Conservation (phyloP, 2,113 vertebrate genomes). For the Aptenodytes forsteri region DNA sequence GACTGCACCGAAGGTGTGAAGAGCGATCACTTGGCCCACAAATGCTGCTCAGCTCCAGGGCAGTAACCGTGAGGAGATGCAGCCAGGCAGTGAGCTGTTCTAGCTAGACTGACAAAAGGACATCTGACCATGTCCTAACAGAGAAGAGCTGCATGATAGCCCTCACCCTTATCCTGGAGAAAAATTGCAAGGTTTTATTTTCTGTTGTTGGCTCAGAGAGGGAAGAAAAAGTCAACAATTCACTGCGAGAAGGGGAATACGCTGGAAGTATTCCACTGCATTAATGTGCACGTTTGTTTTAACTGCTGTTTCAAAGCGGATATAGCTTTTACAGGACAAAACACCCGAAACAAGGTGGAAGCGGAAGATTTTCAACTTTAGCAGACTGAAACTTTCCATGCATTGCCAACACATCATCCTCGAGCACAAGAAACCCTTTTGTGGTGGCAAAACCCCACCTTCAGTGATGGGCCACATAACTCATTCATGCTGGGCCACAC, state of each 20-base stretch:
- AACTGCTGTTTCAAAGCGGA: background rate
- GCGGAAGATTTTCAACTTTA: background rate
- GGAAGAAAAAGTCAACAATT: background rate
- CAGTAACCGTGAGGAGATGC: background rate
- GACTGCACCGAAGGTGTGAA: background rate
- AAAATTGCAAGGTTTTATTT: background rate
- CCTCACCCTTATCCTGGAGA: background rate
- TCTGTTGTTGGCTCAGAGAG: background rate
- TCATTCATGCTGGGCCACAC: background rate
- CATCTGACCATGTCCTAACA: background rate
- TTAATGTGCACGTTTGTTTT: background rate
- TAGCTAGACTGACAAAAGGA: background rate
- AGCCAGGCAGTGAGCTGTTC: background rate
- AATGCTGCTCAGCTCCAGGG: background rate
- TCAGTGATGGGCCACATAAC: background rate
- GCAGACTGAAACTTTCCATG: background rate
- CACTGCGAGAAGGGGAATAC: background rate
- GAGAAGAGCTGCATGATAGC: background rate
- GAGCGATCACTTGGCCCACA: fast-evolving
- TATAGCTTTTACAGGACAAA: background rate
- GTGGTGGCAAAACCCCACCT: background rate
- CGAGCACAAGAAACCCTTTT: fast-evolving
- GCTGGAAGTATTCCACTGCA: background rate
- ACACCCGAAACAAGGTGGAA: background rate
- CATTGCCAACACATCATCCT: background rate